Evolutionary conservation across 1,140 invertebrate species (phyloP).

Genomic region (Drosophila orosa): DNA sequence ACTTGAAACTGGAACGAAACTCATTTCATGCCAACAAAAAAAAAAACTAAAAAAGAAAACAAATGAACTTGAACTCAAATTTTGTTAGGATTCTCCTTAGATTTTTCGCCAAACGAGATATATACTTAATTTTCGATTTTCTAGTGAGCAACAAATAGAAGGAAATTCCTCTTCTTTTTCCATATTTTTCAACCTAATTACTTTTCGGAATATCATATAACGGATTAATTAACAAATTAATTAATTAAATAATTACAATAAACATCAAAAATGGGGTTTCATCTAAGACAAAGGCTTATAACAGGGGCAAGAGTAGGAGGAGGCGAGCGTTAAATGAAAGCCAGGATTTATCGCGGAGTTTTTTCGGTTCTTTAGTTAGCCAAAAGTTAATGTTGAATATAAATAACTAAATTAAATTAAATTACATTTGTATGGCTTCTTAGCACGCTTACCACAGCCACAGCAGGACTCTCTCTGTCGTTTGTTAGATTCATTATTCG

Average conservation of each 20-base stretch:
- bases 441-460: conserved; percentile 57
- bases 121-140: conserved; percentile 31
- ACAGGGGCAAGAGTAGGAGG: conserved; percentile 16
- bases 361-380: conserved; percentile 70
- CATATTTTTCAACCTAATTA: conserved; percentile 74
- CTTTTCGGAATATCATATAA: conserved; percentile 71
- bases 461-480: conserved; percentile 24
- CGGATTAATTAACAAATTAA: conserved; percentile 46
- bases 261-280: conserved; percentile 80
- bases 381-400: conserved; percentile 68
- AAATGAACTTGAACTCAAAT: conserved; percentile 51
- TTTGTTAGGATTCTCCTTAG: conserved; percentile 73
- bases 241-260: conserved; percentile 80
- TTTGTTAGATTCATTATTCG: conserved; percentile 68
- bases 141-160: conserved; percentile 40
- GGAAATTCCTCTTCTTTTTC: conserved; percentile 49
- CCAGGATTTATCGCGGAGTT: conserved; percentile 40
- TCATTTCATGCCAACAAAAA: conserved; percentile 66
- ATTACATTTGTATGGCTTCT: conserved; percentile 67
- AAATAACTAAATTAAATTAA: conserved; percentile 46
- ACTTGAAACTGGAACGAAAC: conserved; percentile 44
- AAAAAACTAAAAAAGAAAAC: conserved; percentile 5
- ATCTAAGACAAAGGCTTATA: conserved; percentile 68
- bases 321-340: conserved; percentile 26
- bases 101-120: conserved; percentile 44